phyloP scores from a whole-genome alignment of 2,888 invertebrate genomes.

The Copidosoma aretas region DNA sequence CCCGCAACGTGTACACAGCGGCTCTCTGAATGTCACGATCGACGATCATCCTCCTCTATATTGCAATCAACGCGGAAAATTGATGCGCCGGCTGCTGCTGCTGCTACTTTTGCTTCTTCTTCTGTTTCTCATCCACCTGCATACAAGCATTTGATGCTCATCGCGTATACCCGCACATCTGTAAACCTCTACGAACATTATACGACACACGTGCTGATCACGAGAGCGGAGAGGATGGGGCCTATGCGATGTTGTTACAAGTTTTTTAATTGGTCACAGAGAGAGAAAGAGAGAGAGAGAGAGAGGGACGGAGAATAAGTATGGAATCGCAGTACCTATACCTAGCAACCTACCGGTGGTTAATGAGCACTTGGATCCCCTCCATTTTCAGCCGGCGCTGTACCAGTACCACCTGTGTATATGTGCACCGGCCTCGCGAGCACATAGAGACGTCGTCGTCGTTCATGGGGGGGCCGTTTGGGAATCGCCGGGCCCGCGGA shows the following conservation, averaged over 20 bases:
- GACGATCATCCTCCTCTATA: conserved; percentile 15
- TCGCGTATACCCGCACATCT: background rate
- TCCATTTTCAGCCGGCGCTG: background rate
- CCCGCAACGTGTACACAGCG: background rate
- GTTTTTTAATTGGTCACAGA: conserved; percentile 32
- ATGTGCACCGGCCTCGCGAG: background rate
- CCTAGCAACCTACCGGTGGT: conserved; percentile 1
- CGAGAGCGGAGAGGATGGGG: background rate
- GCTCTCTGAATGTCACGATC: conserved; percentile 23
- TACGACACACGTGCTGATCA: conserved; percentile 1
- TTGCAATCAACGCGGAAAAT: conserved; percentile 23
- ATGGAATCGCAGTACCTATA: background rate
- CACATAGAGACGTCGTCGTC: background rate
- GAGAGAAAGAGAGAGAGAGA: background rate
- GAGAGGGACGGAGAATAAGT: background rate
- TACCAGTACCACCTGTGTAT: background rate
- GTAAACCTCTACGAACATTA: background rate
- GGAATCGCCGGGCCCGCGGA: conserved; percentile 6
- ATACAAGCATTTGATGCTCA: no score
- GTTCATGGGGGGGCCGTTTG: background rate
- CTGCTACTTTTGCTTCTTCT: no score
- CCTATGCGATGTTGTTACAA: conserved; percentile 23
- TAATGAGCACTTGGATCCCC: conserved; percentile 25
- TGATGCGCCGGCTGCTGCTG: conserved; percentile 5
- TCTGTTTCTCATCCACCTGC: no score